A percentile compares a stretch with the other conserved stretches of the same genome.
phyloP scores from a whole-genome alignment of 2,888 invertebrate genomes.

The Acleris emargana region DNA sequence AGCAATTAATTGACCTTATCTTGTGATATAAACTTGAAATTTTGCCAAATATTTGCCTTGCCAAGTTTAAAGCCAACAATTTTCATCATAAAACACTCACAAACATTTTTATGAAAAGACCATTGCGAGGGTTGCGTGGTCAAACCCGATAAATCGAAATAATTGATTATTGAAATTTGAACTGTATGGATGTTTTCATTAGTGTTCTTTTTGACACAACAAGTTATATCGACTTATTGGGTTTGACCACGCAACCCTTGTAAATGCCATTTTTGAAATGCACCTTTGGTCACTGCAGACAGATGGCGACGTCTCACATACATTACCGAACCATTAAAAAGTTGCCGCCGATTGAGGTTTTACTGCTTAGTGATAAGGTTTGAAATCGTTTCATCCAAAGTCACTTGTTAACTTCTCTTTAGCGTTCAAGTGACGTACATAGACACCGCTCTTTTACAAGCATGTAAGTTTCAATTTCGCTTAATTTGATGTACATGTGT shows the following conservation, averaged over 20 bases:
- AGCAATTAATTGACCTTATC: background rate
- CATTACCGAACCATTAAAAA: constrained; percentile 39
- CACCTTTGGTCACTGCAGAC: constrained; percentile 26
- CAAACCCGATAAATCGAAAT: no score
- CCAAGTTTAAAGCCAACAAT: constrained; percentile 1
- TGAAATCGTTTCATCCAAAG: no score
- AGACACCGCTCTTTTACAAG: background rate
- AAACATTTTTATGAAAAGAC: background rate
- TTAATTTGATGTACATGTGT: constrained; percentile 1
- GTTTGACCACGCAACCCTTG: no score
- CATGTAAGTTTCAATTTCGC: constrained; percentile 10
- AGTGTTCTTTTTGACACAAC: no score
- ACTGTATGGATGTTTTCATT: no score
- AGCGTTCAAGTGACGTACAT: no score
- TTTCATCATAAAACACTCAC: background rate
- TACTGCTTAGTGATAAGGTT: background rate
- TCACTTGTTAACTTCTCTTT: no score
- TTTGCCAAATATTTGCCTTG: background rate
- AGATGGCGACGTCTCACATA: constrained; percentile 58
- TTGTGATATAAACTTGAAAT: background rate
- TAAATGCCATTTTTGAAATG: constrained; percentile 20
- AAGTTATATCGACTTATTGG: no score
- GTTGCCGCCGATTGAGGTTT: background rate
- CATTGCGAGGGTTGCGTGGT: no score
- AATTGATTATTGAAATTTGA: no score